phyloP scores from a whole-genome alignment of 2,797 vertebrate genomes.

The Muraenolepis orangiensis region DNA sequence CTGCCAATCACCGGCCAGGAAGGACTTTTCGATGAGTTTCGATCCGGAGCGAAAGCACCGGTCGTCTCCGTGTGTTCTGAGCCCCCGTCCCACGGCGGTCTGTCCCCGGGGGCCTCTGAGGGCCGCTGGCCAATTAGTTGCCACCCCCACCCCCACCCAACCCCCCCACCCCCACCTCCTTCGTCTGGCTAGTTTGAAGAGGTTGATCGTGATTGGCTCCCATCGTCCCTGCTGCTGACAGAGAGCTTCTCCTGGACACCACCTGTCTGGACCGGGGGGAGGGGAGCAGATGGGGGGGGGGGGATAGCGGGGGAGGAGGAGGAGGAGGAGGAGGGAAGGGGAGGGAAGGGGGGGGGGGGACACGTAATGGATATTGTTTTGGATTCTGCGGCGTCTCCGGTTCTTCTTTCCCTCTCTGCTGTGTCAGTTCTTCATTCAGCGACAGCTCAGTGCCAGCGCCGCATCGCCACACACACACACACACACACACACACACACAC shows the following conservation, averaged over 20 bases:
- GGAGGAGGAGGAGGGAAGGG: slow-evolving; percentile 19
- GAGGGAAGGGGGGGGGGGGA: neutral
- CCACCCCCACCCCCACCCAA: too few species aligned
- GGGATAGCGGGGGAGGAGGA: neutral
- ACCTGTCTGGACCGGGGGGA: slow-evolving; percentile 37
- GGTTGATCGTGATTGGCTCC: slow-evolving; percentile 50
- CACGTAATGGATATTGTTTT: slow-evolving; percentile 29
- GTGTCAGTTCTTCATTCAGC: too few species aligned
- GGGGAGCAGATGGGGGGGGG: slow-evolving; percentile 46
- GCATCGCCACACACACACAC: too few species aligned
- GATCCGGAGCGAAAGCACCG: slow-evolving; percentile 48
- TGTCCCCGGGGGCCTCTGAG: slow-evolving; percentile 68
- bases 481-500: too few species aligned
- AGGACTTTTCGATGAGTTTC: slow-evolving; percentile 56
- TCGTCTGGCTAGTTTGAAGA: slow-evolving; percentile 39
- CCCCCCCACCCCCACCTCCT: too few species aligned
- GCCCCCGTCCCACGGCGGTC: slow-evolving; percentile 40
- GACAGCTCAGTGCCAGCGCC: too few species aligned
- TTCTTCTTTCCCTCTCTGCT: too few species aligned
- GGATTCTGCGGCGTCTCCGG: neutral
- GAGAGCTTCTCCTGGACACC: slow-evolving; percentile 45
- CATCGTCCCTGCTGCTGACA: slow-evolving; percentile 45
- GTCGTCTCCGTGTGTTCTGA: slow-evolving; percentile 18
- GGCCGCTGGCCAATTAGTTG: slow-evolving; percentile 64
- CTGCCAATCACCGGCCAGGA: slow-evolving; percentile 33